These are phyloP conservation scores for Arctocebus calabarensis DNA, from an alignment of 2,797 vertebrate species.

Conservation along the genomic window DNA sequence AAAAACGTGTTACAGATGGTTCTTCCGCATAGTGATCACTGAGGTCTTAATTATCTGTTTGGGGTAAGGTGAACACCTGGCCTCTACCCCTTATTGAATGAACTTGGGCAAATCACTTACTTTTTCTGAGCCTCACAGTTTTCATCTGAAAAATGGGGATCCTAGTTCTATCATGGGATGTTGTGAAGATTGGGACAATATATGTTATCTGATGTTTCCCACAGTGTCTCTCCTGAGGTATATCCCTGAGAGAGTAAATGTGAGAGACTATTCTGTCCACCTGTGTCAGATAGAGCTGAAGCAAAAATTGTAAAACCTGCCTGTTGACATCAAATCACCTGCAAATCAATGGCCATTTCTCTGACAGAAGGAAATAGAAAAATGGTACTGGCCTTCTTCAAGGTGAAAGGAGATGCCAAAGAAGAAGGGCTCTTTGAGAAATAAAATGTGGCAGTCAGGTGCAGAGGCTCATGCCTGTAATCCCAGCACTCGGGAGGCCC, in stretches of 20 bases:
- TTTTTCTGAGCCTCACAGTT: not conserved
- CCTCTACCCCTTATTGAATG: not conserved
- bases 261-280: not conserved
- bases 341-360: slow-evolving; percentile 17
- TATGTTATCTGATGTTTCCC: not conserved
- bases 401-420: not conserved
- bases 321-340: not conserved
- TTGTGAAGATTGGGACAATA: not conserved
- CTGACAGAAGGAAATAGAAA: not conserved
- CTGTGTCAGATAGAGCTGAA: not conserved
- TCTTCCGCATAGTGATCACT: not conserved
- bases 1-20: not conserved
- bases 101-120: not conserved
- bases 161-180: slow-evolving; percentile 1
- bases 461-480: no score
- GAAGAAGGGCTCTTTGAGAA: slow-evolving; percentile 26
- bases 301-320: not conserved
- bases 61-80: not conserved
- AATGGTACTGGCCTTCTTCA: not conserved
- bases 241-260: not conserved
- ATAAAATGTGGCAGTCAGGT: not conserved
- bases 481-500: no score
- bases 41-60: not conserved
- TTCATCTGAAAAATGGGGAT: not conserved
- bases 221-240: not conserved